phyloP scores from a whole-genome alignment of 1,140 invertebrate species.

The Orchestia grillus region DNA sequence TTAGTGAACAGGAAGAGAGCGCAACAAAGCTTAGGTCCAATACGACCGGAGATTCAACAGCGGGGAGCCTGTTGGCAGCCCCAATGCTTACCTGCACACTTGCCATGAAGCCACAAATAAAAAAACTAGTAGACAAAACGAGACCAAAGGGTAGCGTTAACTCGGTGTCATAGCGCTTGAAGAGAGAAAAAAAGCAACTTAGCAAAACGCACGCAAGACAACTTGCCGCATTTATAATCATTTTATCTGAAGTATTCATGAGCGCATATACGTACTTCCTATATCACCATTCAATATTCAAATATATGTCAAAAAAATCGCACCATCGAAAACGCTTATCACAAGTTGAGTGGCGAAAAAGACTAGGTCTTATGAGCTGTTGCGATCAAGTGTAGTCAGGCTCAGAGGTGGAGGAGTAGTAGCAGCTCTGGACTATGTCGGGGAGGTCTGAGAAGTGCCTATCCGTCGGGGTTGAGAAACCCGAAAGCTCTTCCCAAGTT shows the following conservation, averaged over 20 bases:
- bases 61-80: not conserved
- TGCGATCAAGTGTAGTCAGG: not conserved
- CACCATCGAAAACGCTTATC: slow-evolving; percentile 39
- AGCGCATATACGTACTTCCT: not conserved
- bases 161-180: slow-evolving; percentile 49
- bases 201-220: slow-evolving; percentile 21
- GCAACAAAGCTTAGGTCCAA: not conserved
- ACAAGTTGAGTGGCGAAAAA: not conserved
- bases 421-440: slow-evolving; percentile 37
- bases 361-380: not conserved
- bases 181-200: slow-evolving; percentile 55
- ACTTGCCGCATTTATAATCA: not conserved
- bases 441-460: slow-evolving; percentile 25
- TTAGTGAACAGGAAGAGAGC: not conserved
- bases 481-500: not conserved
- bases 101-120: slow-evolving; percentile 16
- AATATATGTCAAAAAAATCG: not conserved
- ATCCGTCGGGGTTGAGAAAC: not conserved
- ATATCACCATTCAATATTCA: not conserved
- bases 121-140: slow-evolving; percentile 31
- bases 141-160: not conserved
- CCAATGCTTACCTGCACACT: slow-evolving; percentile 21
- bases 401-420: slow-evolving; percentile 27
- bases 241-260: not conserved
- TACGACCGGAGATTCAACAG: not conserved